Evolutionary conservation across 2,113 vertebrate species (phyloP).

Genomic region (Ceratotherium simum): DNA sequence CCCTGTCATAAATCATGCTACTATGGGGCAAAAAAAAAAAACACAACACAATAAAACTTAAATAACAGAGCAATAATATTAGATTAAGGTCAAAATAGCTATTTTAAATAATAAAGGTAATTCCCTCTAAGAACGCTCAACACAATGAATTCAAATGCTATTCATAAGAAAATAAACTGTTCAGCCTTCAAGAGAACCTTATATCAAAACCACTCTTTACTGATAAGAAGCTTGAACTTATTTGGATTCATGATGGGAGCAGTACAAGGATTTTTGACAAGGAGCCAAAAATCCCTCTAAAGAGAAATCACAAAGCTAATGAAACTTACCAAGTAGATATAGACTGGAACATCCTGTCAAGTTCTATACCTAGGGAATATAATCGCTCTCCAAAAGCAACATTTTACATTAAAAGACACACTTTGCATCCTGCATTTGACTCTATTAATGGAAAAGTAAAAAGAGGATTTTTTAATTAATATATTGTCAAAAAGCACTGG

Average conservation of each 20-base stretch:
- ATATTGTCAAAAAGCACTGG: neutral
- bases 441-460: neutral
- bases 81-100: slow-evolving; percentile 13
- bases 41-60: neutral
- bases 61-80: neutral
- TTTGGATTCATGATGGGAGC: neutral
- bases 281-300: neutral
- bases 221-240: slow-evolving; percentile 32
- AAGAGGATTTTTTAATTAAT: neutral
- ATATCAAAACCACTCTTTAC: neutral
- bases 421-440: neutral
- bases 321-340: neutral
- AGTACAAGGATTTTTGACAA: neutral
- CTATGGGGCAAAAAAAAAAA: neutral
- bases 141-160: slow-evolving; percentile 55
- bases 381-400: neutral
- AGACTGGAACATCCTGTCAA: neutral
- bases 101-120: slow-evolving; percentile 9
- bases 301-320: slow-evolving; percentile 44
- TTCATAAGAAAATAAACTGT: slow-evolving; percentile 27
- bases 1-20: neutral
- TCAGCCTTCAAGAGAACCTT: neutral
- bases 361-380: neutral
- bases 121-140: neutral
- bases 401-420: neutral